A percentile compares a stretch with the other conserved stretches of the same genome.
These are phyloP conservation scores for Drosophila orosa DNA, from an alignment of 1,140 invertebrate genomes.

Conservation along the genomic window DNA sequence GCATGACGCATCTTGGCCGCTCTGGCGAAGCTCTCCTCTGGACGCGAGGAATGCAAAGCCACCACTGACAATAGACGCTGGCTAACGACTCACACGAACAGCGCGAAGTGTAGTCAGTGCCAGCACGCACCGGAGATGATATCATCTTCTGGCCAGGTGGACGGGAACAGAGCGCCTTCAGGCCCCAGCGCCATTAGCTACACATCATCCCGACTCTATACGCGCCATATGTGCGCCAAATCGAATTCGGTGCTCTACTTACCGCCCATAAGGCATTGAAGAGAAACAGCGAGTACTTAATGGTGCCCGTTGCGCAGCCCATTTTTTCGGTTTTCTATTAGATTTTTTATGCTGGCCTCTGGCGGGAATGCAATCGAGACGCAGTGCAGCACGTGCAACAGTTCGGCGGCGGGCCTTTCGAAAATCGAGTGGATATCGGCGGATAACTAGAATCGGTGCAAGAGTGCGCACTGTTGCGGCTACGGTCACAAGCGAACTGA, in stretches of 20 bases:
- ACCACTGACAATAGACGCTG: conserved; percentile 58
- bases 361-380: conserved; percentile 22
- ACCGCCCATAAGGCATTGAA: conserved; percentile 94
- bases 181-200: conserved; percentile 24
- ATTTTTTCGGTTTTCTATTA: conserved; percentile 51
- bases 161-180: conserved; percentile 1
- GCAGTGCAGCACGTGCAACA: conserved; percentile 58
- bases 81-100: conserved; percentile 23
- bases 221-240: conserved; percentile 31
- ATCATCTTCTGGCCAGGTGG: conserved; percentile 59
- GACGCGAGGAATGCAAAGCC: conserved; percentile 49
- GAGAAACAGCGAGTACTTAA: conserved; percentile 92
- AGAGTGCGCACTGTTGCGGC: conserved; percentile 49
- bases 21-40: conserved; percentile 56
- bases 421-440: conserved; percentile 23
- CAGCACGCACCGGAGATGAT: conserved; percentile 68
- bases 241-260: conserved; percentile 84
- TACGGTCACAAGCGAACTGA: conserved; percentile 78
- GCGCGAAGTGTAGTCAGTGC: conserved; percentile 50
- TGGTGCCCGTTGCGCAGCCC: conserved; percentile 90
- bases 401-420: conserved; percentile 31
- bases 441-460: conserved; percentile 8
- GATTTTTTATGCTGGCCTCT: background rate
- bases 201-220: conserved; percentile 5
- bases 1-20: conserved; percentile 61